Evolutionary conservation across 2,113 vertebrate species (phyloP).

Genomic region (Thomomys bottae): DNA sequence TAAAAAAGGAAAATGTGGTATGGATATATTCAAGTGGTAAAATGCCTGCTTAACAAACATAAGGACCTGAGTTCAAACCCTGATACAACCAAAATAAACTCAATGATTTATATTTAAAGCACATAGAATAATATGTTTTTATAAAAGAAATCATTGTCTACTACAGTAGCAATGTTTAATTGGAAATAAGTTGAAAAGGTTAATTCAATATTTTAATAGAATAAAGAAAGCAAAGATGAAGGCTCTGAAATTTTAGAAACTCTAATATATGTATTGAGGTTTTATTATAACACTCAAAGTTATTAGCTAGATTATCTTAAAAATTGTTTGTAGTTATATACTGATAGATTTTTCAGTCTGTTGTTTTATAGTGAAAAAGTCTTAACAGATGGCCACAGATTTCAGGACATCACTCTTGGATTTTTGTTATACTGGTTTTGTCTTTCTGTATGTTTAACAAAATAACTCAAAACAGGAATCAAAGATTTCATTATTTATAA

Average conservation of each 20-base stretch:
- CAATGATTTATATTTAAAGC: not conserved
- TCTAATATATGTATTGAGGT: not conserved
- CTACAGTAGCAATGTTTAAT: not conserved
- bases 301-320: not conserved
- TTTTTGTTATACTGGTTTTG: not conserved
- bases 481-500: not conserved
- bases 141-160: not conserved
- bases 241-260: not conserved
- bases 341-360: not conserved
- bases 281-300: conserved; percentile 2
- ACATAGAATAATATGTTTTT: no score
- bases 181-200: not conserved
- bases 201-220: not conserved
- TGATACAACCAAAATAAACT: not conserved
- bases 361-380: not conserved
- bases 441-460: not conserved
- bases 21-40: no score
- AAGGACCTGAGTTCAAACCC: no score
- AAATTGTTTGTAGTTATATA: not conserved
- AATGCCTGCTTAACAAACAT: no score
- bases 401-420: not conserved
- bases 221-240: not conserved
- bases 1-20: not conserved
- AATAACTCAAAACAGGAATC: not conserved
- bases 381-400: not conserved